Evolutionary conservation across 1,140 invertebrate species (phyloP), one percentile per base, ranked within the genome.

Genomic region (Camponotus floridanus): DNA sequence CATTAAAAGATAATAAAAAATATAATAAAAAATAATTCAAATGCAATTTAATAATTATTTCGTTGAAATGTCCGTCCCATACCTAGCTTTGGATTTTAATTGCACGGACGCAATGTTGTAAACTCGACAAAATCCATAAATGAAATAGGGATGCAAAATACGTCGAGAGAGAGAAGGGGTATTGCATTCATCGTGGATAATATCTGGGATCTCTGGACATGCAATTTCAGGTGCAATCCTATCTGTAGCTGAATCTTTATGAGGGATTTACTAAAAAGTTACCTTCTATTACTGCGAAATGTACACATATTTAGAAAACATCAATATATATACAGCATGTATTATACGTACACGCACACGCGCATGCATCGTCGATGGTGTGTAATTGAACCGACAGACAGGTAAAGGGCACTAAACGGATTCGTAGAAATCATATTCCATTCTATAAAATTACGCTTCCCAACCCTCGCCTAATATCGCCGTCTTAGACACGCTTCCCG

Each of bases 371-470:
- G 36, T 33, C 26, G 51, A 65, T 26, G 70, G 39, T 51, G 87
- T 91, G 88, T 91, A 93, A 92, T 92, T 91, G 91, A 92, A 91
- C 62, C 74, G 68, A 70, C 67, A 88, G 85, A 92, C 89, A 88
- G 86, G 86, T 92, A 91, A 93, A 92, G 85, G 86, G 87, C 84
- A 92, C 81, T 91, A 92, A 94, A 93, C 91, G 88, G 90, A 92
- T 94, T 94, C 94, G 88, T 90, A 90, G 93, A 94, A 94, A 90
- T 87, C 90, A 85, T 87, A 91, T 91, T 92, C 68, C 87, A 80
- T 89, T 89, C 88, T 92, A 92, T 93, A 93, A 94, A 94, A 93
- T 92, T 92, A 92, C 86, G 74, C 84, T 87, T 67, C 18, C n/a
- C 79, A 76, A 68, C 87, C 31, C 65, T 8, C 67, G 59, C 4